Evolutionary conservation across 2,888 invertebrate species (phyloP).

Genomic region (Baronia brevicornis): DNA sequence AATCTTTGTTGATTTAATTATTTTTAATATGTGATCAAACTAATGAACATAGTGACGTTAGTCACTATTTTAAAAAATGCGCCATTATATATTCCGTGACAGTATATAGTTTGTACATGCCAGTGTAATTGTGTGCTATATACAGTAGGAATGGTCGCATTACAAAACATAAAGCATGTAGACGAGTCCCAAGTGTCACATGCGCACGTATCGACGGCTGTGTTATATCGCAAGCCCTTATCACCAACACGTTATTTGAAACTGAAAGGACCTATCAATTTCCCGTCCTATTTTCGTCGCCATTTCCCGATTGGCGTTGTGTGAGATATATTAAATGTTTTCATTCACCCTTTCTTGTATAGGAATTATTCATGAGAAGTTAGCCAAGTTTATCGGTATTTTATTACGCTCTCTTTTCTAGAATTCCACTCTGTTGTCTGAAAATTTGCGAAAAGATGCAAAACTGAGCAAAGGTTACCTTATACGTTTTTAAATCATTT

Average conservation of each 20-base stretch:
- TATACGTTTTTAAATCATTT: too few relatives aligned
- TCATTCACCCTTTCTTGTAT: neutral
- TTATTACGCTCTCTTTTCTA: too few relatives aligned
- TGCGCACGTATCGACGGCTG: slow-evolving; percentile 27
- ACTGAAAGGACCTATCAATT: slow-evolving; percentile 50
- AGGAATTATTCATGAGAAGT: too few relatives aligned
- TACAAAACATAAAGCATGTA: slow-evolving; percentile 39
- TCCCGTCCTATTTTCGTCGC: slow-evolving; percentile 40
- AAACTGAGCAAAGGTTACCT: too few relatives aligned
- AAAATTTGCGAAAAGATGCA: too few relatives aligned
- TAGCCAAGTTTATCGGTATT: too few relatives aligned
- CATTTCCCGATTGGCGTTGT: slow-evolving; percentile 17
- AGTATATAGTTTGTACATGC: slow-evolving; percentile 1
- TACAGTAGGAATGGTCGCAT: slow-evolving; percentile 29
- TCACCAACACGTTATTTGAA: slow-evolving; percentile 46
- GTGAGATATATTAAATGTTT: slow-evolving; percentile 16
- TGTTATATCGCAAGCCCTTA: slow-evolving; percentile 39
- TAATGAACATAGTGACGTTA: too few relatives aligned
- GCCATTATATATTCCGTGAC: too few relatives aligned
- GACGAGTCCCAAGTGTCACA: slow-evolving; percentile 39
- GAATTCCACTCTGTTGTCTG: too few relatives aligned
- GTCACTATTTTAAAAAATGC: too few relatives aligned
- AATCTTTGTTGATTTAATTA: too few relatives aligned
- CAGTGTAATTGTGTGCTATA: slow-evolving; percentile 9
- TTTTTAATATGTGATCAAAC: too few relatives aligned